Conservation (phyloP, 2,797 vertebrate genomes). For the Sebastes hopkinsi region DNA sequence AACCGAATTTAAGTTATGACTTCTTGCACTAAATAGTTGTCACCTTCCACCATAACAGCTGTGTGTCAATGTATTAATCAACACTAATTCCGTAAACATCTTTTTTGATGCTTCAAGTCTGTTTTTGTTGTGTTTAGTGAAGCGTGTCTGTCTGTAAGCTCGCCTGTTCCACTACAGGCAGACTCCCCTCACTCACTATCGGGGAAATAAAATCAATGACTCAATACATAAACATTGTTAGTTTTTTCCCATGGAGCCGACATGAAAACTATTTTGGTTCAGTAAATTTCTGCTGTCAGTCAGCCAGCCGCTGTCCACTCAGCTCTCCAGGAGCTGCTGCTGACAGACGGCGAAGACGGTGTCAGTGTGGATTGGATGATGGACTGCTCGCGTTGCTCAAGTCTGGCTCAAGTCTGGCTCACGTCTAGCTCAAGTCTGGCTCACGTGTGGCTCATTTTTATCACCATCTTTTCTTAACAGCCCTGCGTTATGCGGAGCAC, state of each 20-base stretch:
- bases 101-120: neutral
- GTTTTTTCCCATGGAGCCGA: neutral
- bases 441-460: neutral
- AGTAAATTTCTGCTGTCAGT: neutral
- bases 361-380: neutral
- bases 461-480: neutral
- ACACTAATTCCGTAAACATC: too few species aligned
- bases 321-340: neutral
- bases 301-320: neutral
- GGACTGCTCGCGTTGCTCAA: neutral
- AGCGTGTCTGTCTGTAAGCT: neutral
- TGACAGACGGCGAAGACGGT: neutral
- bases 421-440: rapidly evolving
- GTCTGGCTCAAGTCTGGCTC: too few species aligned
- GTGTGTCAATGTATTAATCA: rapidly evolving
- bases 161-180: neutral
- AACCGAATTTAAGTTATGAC: neutral
- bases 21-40: neutral
- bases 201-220: neutral
- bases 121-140: neutral
- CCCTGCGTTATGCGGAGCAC: too few species aligned
- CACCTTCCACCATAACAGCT: neutral
- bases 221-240: neutral
- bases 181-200: neutral
- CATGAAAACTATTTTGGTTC: neutral